phyloP scores from a whole-genome alignment of 2,888 invertebrate species.

The Gastrophysa polygoni region DNA sequence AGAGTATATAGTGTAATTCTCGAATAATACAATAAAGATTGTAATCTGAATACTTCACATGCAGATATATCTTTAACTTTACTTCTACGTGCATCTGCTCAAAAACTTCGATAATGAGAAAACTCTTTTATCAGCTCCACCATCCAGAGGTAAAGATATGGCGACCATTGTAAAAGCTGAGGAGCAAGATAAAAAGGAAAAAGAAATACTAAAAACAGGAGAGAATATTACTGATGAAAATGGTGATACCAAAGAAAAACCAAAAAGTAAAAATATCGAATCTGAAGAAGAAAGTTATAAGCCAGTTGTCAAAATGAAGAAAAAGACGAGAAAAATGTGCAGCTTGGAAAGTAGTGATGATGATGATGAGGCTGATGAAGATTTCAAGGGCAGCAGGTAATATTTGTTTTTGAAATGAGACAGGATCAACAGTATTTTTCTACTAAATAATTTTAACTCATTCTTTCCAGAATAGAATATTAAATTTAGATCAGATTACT shows the following conservation, averaged over 20 bases:
- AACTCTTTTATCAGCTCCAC: not conserved
- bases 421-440: no score
- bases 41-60: no score
- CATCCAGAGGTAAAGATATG: conserved; percentile 78
- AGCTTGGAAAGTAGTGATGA: conserved; percentile 70
- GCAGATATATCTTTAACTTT: no score
- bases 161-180: conserved; percentile 85
- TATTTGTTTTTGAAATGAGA: not conserved
- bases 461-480: no score
- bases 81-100: no score
- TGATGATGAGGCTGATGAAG: conserved; percentile 85
- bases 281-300: conserved; percentile 36
- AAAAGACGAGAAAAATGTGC: conserved; percentile 78
- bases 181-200: conserved; percentile 56
- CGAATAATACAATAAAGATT: no score
- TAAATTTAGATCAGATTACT: no score
- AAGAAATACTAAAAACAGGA: conserved; percentile 19
- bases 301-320: conserved; percentile 52
- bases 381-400: conserved; percentile 82
- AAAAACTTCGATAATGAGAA: not conserved
- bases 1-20: no score
- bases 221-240: conserved; percentile 46
- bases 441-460: no score
- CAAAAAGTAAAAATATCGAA: conserved; percentile 35
- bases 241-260: conserved; percentile 47